Percentiles rank a stretch among this genome's conserved stretches.
Evolutionary conservation across 2,797 vertebrate genomes (phyloP).

Genomic region (Gila robusta): DNA sequence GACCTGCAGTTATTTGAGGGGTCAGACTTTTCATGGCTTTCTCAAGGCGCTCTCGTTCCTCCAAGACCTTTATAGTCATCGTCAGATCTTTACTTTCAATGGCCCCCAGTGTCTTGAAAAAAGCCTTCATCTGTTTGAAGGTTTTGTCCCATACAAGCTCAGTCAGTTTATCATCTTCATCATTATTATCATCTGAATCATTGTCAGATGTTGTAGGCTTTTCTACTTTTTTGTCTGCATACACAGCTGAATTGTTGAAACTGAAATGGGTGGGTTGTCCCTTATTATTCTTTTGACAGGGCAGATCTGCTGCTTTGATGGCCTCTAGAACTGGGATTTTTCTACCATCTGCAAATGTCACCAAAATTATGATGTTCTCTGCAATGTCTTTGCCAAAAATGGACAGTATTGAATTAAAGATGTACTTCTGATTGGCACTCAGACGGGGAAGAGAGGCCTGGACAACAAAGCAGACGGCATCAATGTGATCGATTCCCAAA

Average conservation of each 20-base stretch:
- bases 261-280: conserved; percentile 57
- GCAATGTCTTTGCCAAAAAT: no score
- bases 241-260: conserved; percentile 62
- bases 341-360: no score
- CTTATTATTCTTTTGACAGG: conserved; percentile 54
- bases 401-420: no score
- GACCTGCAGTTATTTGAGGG: conserved; percentile 57
- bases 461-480: no score
- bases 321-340: no score
- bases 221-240: conserved; percentile 32
- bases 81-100: conserved; percentile 52
- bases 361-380: no score
- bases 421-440: no score
- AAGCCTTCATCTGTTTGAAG: conserved; percentile 55
- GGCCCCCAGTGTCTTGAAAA: conserved; percentile 50
- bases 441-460: no score
- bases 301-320: conserved; percentile 30
- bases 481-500: no score
- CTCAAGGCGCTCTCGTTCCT: conserved; percentile 58
- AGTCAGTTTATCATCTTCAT: conserved; percentile 28
- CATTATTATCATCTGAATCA: conserved; percentile 7
- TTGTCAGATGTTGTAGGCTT: conserved; percentile 4
- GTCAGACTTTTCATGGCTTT: conserved; percentile 43
- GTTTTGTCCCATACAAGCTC: conserved; percentile 47
- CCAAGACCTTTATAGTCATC: conserved; percentile 55